phyloP scores from a whole-genome alignment of 2,797 vertebrate species.

The Gymnopithys bicolor region DNA sequence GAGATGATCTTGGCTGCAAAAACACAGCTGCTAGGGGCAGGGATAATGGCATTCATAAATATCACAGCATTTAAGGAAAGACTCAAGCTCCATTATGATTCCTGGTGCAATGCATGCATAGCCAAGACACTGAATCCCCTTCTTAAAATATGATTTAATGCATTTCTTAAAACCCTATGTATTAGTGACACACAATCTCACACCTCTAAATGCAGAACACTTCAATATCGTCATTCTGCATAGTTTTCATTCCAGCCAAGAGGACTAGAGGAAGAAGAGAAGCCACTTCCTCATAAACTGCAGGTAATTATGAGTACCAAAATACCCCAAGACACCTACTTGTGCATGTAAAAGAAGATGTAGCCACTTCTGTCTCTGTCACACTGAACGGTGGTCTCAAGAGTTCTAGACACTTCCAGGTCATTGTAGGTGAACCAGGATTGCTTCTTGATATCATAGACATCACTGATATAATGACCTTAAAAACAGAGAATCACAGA shows the following conservation, averaged over 20 bases:
- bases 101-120: background rate
- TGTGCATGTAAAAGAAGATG: slow-evolving; percentile 99
- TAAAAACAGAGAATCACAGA: background rate
- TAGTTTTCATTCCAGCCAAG: background rate
- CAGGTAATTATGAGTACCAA: background rate
- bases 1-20: background rate
- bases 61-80: background rate
- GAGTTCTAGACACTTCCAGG: slow-evolving; percentile 93
- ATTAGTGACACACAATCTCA: background rate
- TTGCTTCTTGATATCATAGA: slow-evolving; percentile 97
- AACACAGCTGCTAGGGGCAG: background rate
- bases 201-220: background rate
- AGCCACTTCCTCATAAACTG: background rate
- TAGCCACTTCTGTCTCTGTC: slow-evolving; percentile 95
- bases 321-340: slow-evolving; percentile 78
- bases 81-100: background rate
- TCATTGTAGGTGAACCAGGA: slow-evolving; percentile 98
- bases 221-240: background rate
- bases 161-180: background rate
- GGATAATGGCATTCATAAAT: background rate
- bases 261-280: background rate
- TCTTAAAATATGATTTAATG: background rate
- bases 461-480: slow-evolving; percentile 99
- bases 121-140: background rate
- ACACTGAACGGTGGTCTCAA: slow-evolving; percentile 89